Percentiles rank a stretch among this genome's conserved stretches.
Evolutionary conservation across 2,888 invertebrate genomes (phyloP).

Genomic region (Sympetrum striolatum): DNA sequence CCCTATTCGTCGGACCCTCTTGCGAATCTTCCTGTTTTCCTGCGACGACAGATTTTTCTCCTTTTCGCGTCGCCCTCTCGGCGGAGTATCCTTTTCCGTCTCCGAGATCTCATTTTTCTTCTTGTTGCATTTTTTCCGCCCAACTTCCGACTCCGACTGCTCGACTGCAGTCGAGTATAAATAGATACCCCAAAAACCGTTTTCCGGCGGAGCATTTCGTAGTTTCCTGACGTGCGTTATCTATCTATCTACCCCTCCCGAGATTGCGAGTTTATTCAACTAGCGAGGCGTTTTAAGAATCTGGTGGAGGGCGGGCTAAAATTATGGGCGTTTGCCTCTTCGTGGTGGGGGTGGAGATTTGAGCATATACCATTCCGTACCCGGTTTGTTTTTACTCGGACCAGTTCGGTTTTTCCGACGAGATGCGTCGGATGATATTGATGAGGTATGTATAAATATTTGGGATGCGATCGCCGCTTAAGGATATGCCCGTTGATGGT

Average conservation of each 20-base stretch:
- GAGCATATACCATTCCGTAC: neutral
- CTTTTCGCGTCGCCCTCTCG: neutral
- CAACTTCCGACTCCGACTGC: neutral
- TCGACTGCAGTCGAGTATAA: neutral
- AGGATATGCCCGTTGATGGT: neutral
- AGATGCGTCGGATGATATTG: neutral
- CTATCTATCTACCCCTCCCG: neutral
- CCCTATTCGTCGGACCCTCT: no score
- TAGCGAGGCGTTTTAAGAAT: neutral
- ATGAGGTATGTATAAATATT: neutral
- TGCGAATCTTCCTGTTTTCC: no score
- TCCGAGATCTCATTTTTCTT: neutral
- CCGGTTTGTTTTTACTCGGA: neutral
- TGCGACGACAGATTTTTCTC: neutral
- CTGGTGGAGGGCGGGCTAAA: neutral
- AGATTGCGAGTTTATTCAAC: neutral
- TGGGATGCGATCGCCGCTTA: neutral
- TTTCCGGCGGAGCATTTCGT: neutral
- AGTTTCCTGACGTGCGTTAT: neutral
- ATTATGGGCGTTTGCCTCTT: neutral
- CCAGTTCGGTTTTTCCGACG: neutral
- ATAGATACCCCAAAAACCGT: neutral
- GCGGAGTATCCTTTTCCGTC: neutral
- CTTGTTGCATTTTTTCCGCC: neutral
- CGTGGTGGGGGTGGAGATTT: neutral